Base-by-base conservation (phyloP, 2,888 invertebrate genomes). In the Phytoseiulus persimilis region DNA sequence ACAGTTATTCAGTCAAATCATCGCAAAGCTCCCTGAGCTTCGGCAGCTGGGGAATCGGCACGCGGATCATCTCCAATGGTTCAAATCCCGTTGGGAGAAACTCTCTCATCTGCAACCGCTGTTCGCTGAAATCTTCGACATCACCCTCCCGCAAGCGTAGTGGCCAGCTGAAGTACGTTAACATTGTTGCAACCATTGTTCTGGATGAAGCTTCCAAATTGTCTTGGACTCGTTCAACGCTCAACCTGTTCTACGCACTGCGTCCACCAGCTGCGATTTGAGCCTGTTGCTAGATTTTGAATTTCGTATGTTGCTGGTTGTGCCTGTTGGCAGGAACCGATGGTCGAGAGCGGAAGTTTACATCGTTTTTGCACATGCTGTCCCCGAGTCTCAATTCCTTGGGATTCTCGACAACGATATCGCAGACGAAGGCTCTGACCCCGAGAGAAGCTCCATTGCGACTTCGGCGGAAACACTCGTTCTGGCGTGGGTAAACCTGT, bases 71-170 rank as follows among this genome's bases (percentile, higher is more conserved):
- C 94, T 98, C 92, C 95, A 95, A 92, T 98, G 97, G 97, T 97
- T 96, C 93, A 95, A 98, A 91, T 90, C 91, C 83, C 94, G 95
- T 92, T 98, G 97, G 97, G 92, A 92, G 33, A 95, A 95, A 90
- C 94, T 95, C 91, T 45, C 32, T 28, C 92, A 92, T 90, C 94
- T 98, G 92, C 98, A 98, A 89, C 97, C 98, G 2, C 95, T 98
- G 90, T 98, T 97, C 93, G 96, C 98, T 83, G 98, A 98, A 93
- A 97, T 98, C 92, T 98, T 97, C 93, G 98, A 98, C 94, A 97
- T 98, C 93, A 96, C 97, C 91, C 65, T 65, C 65, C 14, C 65
- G 65, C 65, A 65, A 65, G 65, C 65, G 65, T 65, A 65, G 65
- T 65, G 65, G 1, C 5, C 65, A 65, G 65, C 65, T 65, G 18